Percentiles rank a stretch among this genome's conserved stretches.
Conservation (phyloP, 2,113 vertebrate genomes). For the Columba janthina region DNA sequence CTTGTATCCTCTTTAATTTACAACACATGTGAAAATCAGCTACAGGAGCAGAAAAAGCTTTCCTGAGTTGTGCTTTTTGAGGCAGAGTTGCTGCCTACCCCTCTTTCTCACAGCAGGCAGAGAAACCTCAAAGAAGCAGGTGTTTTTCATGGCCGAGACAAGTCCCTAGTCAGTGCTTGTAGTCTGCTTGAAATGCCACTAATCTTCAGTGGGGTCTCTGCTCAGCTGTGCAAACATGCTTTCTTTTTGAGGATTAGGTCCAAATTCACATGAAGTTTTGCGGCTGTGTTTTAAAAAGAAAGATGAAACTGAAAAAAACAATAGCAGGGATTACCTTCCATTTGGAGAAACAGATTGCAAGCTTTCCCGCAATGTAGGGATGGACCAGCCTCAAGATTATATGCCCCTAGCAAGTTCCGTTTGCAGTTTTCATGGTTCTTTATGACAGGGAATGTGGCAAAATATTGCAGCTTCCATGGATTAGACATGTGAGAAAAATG, state of each 20-base stretch:
- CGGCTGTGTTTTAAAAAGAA: slow-evolving; percentile 19
- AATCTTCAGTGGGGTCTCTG: slow-evolving; percentile 25
- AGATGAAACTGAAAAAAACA: slow-evolving; percentile 7
- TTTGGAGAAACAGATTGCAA: slow-evolving; percentile 24
- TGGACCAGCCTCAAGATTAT: not conserved
- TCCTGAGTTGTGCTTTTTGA: not conserved
- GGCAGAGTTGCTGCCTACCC: not conserved
- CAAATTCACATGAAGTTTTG: slow-evolving; percentile 33
- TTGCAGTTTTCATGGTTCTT: not conserved
- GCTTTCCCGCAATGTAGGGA: not conserved
- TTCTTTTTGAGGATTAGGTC: slow-evolving; percentile 35
- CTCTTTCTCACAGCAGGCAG: slow-evolving; percentile 14
- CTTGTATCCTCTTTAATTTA: not conserved
- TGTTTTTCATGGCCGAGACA: not conserved
- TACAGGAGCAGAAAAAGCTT: slow-evolving; percentile 8
- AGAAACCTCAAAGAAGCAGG: slow-evolving; percentile 45
- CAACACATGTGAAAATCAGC: slow-evolving; percentile 35
- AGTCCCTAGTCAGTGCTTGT: not conserved
- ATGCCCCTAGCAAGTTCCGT: not conserved
- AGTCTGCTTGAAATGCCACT: not conserved
- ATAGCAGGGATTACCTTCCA: not conserved
- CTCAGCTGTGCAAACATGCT: slow-evolving; percentile 59
- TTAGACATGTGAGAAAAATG: not conserved
- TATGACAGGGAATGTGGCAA: not conserved
- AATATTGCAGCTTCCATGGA: not conserved